Conservation (phyloP, 2,113 vertebrate species). For the Notothenia coriiceps region DNA sequence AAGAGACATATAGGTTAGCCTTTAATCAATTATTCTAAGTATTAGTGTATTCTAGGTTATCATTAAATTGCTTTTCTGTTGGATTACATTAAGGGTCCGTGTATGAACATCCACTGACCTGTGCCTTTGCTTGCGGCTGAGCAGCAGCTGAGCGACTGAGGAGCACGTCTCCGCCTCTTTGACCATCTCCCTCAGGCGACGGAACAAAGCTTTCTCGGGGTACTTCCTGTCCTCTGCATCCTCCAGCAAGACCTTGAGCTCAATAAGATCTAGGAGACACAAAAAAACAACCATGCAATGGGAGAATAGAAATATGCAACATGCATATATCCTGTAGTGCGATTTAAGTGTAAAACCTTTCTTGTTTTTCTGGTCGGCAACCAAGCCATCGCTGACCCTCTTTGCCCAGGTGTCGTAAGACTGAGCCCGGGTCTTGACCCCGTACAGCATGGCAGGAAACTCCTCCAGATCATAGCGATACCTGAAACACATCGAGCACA, state of each 20-base stretch:
- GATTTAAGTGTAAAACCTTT: conserved; percentile 86
- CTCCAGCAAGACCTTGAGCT: conserved; percentile 95
- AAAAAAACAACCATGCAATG: neutral
- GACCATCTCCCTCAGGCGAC: conserved; percentile 92
- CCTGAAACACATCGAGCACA: conserved; percentile 74
- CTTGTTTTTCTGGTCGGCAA: conserved; percentile 94
- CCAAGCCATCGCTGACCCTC: conserved; percentile 93
- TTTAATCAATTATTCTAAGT: no score
- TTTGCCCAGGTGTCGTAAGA: conserved; percentile 97
- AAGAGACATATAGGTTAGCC: neutral
- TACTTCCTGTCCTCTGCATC: conserved; percentile 98
- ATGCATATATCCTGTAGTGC: neutral
- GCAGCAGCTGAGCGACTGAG: conserved; percentile 96
- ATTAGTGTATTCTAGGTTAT: neutral
- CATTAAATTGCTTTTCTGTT: neutral
- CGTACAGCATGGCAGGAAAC: conserved; percentile 93
- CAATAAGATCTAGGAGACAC: conserved; percentile 90
- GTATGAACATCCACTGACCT: conserved; percentile 81
- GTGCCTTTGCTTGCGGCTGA: conserved; percentile 96
- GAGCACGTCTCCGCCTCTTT: conserved; percentile 98
- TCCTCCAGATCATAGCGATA: conserved; percentile 96
- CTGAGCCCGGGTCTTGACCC: conserved; percentile 95
- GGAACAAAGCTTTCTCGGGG: conserved; percentile 93
- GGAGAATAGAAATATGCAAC: neutral
- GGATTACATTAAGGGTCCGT: neutral